Base-by-base conservation (phyloP, 2,113 vertebrate genomes). In the Psettodes erumei region DNA sequence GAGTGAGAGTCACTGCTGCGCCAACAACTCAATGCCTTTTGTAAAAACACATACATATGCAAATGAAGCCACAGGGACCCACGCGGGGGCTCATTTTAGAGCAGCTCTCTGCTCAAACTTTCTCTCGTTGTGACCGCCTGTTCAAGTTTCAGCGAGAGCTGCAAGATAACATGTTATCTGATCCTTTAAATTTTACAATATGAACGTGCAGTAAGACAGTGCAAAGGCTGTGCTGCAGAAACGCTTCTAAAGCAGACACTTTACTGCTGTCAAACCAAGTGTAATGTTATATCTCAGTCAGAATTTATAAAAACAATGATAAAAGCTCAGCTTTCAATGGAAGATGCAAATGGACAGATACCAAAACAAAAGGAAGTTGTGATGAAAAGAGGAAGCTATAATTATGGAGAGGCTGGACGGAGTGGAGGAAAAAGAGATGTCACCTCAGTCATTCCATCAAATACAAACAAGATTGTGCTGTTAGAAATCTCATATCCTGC, bases 31-130 rank as follows among this genome's bases (percentile, higher is more conserved):
- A 40, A 27, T 55, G 13, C 60, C 71, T 75, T 74, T 77, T 47
- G 71, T 74, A n/a, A 61, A 67, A 56, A 83, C 62, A 56, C 77
- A 88, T 71, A 32, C 72, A 79, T 18, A 83, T 85, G 86, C 74
- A 83, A 79, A 88, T 83, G 0, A n/a, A 75, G 77, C 40, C 4
- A 1, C 56, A 8, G 55, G 74, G 53, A 75, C 47, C 51, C 74
- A 65, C 58, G 66, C 21, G 1, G 80, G n/a, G 53, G 73, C 60
- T 47, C 69, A 10, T 58, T 75, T 72, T 60, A 55, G 23, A 71
- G 48, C 67, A 10, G 58, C 55, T 55, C 35, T 8, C 23, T 23
- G 58, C 28, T 78, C 75, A 23, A 13, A 67, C 47, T 63, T 77
- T 40, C 77, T 35, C 65, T 37, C 4, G 77, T 53, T 59, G 8